These are phyloP conservation scores for Pedetes capensis DNA, from an alignment of 2,113 vertebrate genomes.

Conservation along the genomic window DNA sequence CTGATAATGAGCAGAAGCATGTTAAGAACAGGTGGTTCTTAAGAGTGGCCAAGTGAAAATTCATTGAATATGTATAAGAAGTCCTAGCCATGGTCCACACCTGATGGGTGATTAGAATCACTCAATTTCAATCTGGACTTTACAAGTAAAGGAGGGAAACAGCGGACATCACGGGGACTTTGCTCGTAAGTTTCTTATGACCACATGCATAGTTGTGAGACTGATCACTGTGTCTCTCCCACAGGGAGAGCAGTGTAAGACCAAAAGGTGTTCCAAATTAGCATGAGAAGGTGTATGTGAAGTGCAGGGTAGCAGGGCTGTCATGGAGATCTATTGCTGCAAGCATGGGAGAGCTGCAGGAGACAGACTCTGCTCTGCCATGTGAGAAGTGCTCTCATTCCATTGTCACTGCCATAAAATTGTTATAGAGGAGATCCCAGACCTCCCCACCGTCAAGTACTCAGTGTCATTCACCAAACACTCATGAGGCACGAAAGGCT, in stretches of 20 bases:
- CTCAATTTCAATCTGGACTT: neutral
- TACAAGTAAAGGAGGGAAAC: neutral
- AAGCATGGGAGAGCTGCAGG: fast-evolving
- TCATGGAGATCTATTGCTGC: neutral
- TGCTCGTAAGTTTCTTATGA: neutral
- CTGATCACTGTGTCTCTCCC: neutral
- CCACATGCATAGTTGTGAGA: neutral
- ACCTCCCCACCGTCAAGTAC: neutral
- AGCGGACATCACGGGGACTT: neutral
- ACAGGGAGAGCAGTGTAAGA: neutral
- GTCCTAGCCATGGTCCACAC: neutral
- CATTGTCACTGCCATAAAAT: slow-evolving; percentile 8
- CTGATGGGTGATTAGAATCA: neutral
- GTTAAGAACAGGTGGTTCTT: neutral
- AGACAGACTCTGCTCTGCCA: neutral
- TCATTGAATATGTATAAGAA: neutral
- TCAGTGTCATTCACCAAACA: slow-evolving; percentile 46
- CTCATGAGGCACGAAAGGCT: neutral
- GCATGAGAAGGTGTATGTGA: neutral
- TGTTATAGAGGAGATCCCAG: slow-evolving; percentile 10
- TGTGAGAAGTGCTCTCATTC: neutral
- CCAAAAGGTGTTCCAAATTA: neutral
- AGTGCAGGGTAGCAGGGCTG: neutral
- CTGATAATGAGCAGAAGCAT: neutral
- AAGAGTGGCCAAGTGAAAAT: neutral